Evolutionary conservation across 1,140 invertebrate species (phyloP).

Genomic region (Globodera ellingtonae): DNA sequence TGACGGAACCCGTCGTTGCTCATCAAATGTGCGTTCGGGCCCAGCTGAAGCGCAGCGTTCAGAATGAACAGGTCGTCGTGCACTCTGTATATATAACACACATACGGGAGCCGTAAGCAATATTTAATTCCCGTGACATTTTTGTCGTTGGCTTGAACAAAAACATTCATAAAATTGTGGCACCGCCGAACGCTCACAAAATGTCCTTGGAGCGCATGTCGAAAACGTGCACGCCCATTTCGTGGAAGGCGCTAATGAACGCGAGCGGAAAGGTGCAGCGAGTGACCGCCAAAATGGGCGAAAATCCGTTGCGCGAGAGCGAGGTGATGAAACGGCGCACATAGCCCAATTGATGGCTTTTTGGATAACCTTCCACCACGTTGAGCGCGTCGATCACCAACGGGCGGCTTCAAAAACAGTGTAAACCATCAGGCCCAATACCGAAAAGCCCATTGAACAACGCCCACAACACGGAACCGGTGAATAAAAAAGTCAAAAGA

Average conservation of each 20-base stretch:
- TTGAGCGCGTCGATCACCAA: slow-evolving; percentile 25
- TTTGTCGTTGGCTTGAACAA: no score
- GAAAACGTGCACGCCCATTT: not conserved
- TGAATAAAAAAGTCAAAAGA: not conserved
- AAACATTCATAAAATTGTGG: no score
- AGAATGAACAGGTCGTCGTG: not conserved
- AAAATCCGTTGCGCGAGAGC: not conserved
- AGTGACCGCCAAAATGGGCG: slow-evolving; percentile 23
- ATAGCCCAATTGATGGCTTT: not conserved
- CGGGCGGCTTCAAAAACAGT: not conserved
- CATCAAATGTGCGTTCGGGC: slow-evolving; percentile 11
- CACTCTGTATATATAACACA: not conserved
- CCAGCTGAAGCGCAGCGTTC: slow-evolving; percentile 13
- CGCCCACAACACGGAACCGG: not conserved
- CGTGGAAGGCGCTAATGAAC: not conserved
- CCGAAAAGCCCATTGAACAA: not conserved
- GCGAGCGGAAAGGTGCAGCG: not conserved
- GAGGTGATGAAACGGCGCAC: not conserved
- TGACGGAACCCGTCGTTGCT: slow-evolving; percentile 15
- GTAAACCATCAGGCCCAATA: not conserved
- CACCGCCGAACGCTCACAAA: not conserved
- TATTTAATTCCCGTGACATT: no score
- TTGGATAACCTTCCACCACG: not conserved
- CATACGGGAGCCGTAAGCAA: no score
- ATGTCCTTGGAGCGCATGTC: not conserved